Evolutionary conservation across 2,113 vertebrate genomes (phyloP).

Genomic region (Erythrolamprus reginae): DNA sequence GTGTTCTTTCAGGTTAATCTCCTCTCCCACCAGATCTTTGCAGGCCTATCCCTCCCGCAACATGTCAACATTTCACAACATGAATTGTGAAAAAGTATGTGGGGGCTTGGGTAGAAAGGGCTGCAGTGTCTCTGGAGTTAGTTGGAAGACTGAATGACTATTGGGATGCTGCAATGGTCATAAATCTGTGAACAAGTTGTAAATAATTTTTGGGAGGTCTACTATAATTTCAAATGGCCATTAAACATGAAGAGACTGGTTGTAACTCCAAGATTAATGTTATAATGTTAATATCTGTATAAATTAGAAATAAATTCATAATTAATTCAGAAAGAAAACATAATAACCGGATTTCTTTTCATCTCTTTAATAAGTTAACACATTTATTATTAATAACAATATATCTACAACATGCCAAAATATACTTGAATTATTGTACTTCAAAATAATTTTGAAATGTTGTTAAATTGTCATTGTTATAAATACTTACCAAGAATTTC

Average conservation of each 20-base stretch:
- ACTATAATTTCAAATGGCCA: background rate
- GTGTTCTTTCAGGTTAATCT: background rate
- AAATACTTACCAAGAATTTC: slow-evolving; percentile 93
- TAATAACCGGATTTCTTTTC: background rate
- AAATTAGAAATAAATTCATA: background rate
- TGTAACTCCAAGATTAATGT: background rate
- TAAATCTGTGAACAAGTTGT: background rate
- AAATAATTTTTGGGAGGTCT: background rate
- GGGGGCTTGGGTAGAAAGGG: background rate
- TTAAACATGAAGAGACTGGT: background rate
- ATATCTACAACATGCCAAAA: background rate
- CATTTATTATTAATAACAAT: background rate
- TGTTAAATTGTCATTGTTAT: background rate
- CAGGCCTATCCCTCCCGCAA: background rate
- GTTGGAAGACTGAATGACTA: background rate
- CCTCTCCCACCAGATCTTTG: background rate
- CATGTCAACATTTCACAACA: background rate
- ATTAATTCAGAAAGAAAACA: background rate
- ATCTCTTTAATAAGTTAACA: background rate
- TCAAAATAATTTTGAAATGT: background rate
- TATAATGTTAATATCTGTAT: background rate
- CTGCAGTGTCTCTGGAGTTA: background rate
- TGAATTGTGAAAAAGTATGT: background rate
- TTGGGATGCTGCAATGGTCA: background rate
- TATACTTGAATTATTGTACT: background rate